These are phyloP conservation scores for Drosophila bifasciata DNA, from an alignment of 1,140 invertebrate genomes.

Conservation along the genomic window DNA sequence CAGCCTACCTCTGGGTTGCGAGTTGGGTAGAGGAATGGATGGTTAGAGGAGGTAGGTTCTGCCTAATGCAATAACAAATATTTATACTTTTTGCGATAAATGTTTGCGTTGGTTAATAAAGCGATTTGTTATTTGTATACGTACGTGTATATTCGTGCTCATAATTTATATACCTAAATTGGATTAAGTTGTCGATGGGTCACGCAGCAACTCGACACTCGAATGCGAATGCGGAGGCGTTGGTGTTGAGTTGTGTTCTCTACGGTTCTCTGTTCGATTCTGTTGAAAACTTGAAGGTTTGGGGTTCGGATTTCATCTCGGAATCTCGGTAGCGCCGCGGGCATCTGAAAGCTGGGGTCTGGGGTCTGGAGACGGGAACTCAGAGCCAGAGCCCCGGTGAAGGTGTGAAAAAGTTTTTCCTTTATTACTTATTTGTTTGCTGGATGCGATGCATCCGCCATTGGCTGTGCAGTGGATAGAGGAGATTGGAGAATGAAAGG, in stretches of 20 bases:
- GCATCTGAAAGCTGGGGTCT: slow-evolving; percentile 32
- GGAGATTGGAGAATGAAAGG: slow-evolving; percentile 4
- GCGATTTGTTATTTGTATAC: slow-evolving; percentile 80
- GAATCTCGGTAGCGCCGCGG: slow-evolving; percentile 58
- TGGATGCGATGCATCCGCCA: too few relatives aligned
- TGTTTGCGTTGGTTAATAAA: slow-evolving; percentile 83
- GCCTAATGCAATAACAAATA: slow-evolving; percentile 82
- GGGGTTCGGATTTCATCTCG: slow-evolving; percentile 25
- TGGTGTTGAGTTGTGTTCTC: slow-evolving; percentile 32
- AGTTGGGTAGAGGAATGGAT: neutral
- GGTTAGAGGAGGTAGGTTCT: neutral
- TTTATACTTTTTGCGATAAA: slow-evolving; percentile 83
- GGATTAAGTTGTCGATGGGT: slow-evolving; percentile 66
- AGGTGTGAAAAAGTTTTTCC: slow-evolving; percentile 58
- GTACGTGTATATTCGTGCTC: slow-evolving; percentile 65
- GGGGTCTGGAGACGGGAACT: too few relatives aligned
- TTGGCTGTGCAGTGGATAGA: neutral
- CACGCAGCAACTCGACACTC: slow-evolving; percentile 27
- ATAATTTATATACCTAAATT: slow-evolving; percentile 81
- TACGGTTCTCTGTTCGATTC: neutral
- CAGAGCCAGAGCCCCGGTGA: too few relatives aligned
- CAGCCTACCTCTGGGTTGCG: neutral
- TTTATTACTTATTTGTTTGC: slow-evolving; percentile 41
- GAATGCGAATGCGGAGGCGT: slow-evolving; percentile 39
- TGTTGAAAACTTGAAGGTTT: neutral